Evolutionary conservation across 2,113 vertebrate species (phyloP).

Genomic region (Stictonetta naevosa): DNA sequence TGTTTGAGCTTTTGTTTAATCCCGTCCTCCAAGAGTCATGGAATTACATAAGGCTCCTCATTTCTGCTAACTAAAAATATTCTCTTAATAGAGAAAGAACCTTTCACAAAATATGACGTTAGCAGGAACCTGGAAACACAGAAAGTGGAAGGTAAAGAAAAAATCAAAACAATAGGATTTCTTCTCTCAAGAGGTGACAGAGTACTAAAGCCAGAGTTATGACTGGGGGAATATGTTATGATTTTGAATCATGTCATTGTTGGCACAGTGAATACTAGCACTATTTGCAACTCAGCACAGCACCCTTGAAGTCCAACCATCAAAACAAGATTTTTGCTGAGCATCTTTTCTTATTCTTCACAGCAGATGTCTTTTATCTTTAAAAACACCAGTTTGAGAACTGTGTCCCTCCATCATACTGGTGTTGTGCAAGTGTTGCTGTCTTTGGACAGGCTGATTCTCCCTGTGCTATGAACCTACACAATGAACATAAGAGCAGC

Average conservation of each 20-base stretch:
- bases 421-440: neutral
- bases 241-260: neutral
- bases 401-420: neutral
- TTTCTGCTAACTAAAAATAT: constrained; percentile 11
- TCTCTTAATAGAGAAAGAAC: neutral
- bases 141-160: neutral
- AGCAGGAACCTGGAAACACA: neutral
- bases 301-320: neutral
- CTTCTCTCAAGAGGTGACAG: neutral
- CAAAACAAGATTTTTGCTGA: neutral
- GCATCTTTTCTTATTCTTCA: neutral
- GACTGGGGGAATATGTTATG: neutral
- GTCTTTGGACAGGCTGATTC: no score
- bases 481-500: neutral
- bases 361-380: neutral
- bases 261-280: neutral
- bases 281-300: neutral
- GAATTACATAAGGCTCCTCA: neutral
- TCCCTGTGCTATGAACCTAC: neutral
- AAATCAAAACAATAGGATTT: neutral
- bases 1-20: constrained; percentile 2
- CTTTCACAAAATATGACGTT: neutral
- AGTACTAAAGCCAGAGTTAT: neutral
- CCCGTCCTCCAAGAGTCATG: neutral
- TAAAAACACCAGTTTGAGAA: neutral